Evolutionary conservation across 2,113 vertebrate genomes (phyloP).

Genomic region (Polyodon spathula): DNA sequence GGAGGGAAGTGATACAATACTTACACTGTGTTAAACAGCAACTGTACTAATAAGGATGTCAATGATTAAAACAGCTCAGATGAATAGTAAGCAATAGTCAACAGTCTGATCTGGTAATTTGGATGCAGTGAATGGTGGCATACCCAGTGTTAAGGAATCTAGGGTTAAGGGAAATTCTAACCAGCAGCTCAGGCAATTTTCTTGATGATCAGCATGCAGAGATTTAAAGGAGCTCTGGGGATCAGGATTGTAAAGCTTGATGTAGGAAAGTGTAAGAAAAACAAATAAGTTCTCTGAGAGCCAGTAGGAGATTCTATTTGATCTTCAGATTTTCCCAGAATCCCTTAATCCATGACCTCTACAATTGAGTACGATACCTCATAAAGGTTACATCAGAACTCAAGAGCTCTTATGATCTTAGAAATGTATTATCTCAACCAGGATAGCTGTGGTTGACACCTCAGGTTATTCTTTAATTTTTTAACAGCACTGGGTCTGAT

Average conservation of each 20-base stretch:
- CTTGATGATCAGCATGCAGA: constrained; percentile 11
- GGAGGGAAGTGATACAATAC: constrained; percentile 2
- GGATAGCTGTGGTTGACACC: too few relatives aligned
- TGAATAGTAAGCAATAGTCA: background rate
- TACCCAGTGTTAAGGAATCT: background rate
- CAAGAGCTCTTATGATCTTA: background rate
- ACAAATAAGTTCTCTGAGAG: constrained; percentile 7
- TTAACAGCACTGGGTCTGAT: background rate
- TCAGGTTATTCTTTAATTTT: too few relatives aligned
- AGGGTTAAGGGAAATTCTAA: constrained; percentile 8
- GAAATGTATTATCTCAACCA: background rate
- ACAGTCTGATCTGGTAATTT: constrained; percentile 6
- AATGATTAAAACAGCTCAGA: constrained; percentile 1
- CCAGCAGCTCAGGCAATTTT: constrained; percentile 4
- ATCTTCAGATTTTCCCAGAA: background rate
- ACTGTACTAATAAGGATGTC: constrained; percentile 7
- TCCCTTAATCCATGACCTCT: constrained; percentile 1
- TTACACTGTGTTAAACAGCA: constrained; percentile 1
- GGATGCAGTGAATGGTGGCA: constrained; percentile 1
- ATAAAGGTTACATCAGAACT: background rate
- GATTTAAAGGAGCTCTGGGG: constrained; percentile 9
- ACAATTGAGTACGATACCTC: background rate
- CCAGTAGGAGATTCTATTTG: background rate
- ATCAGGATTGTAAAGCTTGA: constrained; percentile 8
- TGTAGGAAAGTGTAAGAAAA: constrained; percentile 1